These are phyloP conservation scores for Clusia tigrina DNA, from an alignment of 2,888 invertebrate species.

Conservation along the genomic window DNA sequence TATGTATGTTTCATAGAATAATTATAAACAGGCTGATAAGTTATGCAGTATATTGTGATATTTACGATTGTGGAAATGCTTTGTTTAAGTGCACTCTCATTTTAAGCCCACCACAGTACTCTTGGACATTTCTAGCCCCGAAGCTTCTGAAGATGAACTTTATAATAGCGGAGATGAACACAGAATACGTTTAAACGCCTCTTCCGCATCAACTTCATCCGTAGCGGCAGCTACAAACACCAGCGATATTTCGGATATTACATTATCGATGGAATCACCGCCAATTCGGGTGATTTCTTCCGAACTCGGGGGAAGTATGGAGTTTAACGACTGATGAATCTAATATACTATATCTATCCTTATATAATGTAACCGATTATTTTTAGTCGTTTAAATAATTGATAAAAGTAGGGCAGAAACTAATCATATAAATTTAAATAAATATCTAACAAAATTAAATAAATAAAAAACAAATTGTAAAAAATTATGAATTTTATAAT, in stretches of 20 bases:
- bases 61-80: too few species aligned
- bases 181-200: too few species aligned
- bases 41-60: not conserved
- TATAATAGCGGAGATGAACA: conserved; percentile 21
- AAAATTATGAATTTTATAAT: not conserved
- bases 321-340: conserved; percentile 14
- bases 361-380: not conserved
- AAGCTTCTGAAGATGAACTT: conserved; percentile 21
- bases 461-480: not conserved
- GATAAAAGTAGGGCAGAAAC: too few species aligned
- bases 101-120: not conserved
- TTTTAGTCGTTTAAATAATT: too few species aligned
- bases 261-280: not conserved
- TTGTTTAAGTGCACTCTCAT: too few species aligned
- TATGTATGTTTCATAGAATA: not conserved
- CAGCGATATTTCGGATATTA: not conserved
- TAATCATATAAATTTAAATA: not conserved
- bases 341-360: not conserved
- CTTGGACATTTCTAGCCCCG: not conserved
- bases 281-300: conserved; percentile 9
- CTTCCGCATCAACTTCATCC: conserved; percentile 10
- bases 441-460: not conserved
- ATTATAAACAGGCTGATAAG: too few species aligned
- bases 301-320: not conserved
- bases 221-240: not conserved